Evolutionary conservation across 2,113 vertebrate genomes (phyloP).

Genomic region (Suricata suricatta): DNA sequence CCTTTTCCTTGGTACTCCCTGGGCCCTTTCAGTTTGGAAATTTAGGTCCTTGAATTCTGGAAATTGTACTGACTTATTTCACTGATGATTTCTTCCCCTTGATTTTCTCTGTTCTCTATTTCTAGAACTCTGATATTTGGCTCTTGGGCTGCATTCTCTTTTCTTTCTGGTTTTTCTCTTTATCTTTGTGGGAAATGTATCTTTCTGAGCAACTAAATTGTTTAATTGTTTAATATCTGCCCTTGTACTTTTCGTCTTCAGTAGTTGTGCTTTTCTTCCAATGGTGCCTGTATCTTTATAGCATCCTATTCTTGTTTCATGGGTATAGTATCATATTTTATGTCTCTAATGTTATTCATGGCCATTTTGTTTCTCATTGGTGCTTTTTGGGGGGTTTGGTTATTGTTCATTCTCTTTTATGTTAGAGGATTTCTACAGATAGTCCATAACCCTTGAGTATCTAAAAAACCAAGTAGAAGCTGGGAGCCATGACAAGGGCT

Average conservation of each 20-base stretch:
- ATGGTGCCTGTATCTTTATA: not conserved
- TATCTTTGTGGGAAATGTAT: not conserved
- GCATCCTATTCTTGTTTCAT: not conserved
- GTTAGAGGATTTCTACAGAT: not conserved
- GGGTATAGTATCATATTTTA: not conserved
- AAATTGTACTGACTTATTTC: not conserved
- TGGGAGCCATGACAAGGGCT: not conserved
- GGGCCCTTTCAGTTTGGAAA: constrained; percentile 23
- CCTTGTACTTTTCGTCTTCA: not conserved
- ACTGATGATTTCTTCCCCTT: not conserved
- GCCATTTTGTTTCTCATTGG: not conserved
- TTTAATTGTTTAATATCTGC: not conserved
- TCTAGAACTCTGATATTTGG: constrained; percentile 42
- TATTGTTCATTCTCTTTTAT: not conserved
- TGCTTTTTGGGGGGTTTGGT: not conserved
- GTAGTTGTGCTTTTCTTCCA: not conserved
- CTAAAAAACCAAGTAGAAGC: not conserved
- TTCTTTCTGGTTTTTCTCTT: not conserved
- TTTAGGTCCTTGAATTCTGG: not conserved
- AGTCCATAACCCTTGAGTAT: not conserved
- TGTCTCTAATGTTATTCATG: not conserved
- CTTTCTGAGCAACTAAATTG: not conserved
- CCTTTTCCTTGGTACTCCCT: not conserved
- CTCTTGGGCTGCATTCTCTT: not conserved
- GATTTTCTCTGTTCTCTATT: constrained; percentile 61